Evolutionary conservation across 2,113 vertebrate genomes (phyloP).

Genomic region (Carassius gibelio): DNA sequence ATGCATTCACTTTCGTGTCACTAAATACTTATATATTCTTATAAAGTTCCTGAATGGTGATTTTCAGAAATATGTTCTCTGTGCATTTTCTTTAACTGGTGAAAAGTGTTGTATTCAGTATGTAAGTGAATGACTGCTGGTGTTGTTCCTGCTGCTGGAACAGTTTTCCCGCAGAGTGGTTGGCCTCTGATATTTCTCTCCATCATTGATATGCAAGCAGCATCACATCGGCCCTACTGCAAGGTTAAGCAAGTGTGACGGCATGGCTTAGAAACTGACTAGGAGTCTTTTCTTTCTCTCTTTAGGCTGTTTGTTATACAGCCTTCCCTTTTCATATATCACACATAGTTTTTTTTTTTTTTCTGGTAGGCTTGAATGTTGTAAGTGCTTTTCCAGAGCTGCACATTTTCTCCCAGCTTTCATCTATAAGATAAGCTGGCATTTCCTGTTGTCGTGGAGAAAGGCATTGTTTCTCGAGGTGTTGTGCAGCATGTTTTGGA

Average conservation of each 20-base stretch:
- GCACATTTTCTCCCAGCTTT: conserved; percentile 37
- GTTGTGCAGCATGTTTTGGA: conserved; percentile 61
- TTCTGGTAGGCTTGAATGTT: background rate
- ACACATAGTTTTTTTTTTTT: background rate
- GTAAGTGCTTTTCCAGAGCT: background rate
- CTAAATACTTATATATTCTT: too few species aligned
- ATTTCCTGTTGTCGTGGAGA: conserved; percentile 77
- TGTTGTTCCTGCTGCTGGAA: background rate
- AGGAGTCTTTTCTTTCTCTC: conserved; percentile 61
- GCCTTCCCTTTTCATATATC: conserved; percentile 40
- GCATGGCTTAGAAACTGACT: conserved; percentile 72
- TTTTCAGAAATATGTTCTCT: background rate
- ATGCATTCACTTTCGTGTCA: background rate
- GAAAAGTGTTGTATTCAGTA: background rate
- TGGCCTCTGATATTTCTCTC: conserved; percentile 44
- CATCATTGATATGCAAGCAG: conserved; percentile 70
- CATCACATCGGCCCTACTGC: conserved; percentile 71
- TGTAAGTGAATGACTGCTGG: conserved; percentile 12
- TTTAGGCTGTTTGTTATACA: conserved; percentile 35
- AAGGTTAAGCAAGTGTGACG: conserved; percentile 79
- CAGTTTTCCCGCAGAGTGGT: conserved; percentile 36
- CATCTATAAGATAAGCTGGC: conserved; percentile 69
- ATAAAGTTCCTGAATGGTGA: background rate
- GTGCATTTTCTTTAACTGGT: background rate
- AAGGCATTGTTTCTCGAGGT: conserved; percentile 70